Conservation (phyloP, 2,113 vertebrate genomes). For the Leptosomus discolor region DNA sequence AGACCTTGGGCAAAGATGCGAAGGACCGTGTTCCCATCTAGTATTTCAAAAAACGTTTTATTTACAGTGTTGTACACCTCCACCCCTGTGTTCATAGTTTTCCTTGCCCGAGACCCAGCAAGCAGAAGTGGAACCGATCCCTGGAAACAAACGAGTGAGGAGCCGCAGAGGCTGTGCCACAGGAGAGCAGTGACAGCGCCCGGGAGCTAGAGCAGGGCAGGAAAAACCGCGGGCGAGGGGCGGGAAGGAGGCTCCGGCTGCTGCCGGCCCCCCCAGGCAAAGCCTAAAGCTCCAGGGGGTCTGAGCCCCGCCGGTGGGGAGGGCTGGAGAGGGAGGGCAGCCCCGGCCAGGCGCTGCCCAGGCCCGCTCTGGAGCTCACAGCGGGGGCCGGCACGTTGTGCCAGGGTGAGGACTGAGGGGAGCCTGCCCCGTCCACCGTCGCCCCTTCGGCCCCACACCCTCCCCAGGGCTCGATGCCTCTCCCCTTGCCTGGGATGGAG, state of each 20-base stretch:
- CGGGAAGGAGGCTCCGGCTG: not conserved
- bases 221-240: not conserved
- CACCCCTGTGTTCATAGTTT: not conserved
- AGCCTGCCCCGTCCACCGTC: not conserved
- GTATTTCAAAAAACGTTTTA: slow-evolving; percentile 44
- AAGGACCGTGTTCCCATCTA: rapidly evolving
- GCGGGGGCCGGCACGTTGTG: rapidly evolving
- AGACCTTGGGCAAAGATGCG: not conserved
- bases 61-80: slow-evolving; percentile 49
- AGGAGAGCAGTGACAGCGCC: rapidly evolving
- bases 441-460: rapidly evolving
- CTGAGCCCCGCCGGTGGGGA: not conserved
- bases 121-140: not conserved
- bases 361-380: not conserved
- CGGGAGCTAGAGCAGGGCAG: not conserved
- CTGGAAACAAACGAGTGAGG: not conserved
- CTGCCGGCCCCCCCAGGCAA: not conserved
- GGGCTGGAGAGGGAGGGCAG: not conserved
- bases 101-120: not conserved
- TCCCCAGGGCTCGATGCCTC: not conserved
- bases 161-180: rapidly evolving
- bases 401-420: not conserved
- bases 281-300: not conserved
- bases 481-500: not conserved
- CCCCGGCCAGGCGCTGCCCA: not conserved